These are phyloP conservation scores for Hyles lineata DNA, from an alignment of 2,888 invertebrate genomes.

Conservation along the genomic window DNA sequence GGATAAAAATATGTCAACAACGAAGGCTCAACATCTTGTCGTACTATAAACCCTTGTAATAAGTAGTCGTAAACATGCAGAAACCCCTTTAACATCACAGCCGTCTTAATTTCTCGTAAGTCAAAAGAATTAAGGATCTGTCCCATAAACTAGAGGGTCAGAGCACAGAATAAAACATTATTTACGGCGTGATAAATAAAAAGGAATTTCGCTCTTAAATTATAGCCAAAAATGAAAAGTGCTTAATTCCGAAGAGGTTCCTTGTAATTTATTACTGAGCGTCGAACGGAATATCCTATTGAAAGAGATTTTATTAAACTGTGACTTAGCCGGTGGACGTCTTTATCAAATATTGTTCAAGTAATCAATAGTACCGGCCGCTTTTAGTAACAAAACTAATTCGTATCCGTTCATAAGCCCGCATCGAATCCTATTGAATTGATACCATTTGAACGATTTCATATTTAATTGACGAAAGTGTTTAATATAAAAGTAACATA, in stretches of 20 bases:
- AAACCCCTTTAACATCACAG: slow-evolving; percentile 6
- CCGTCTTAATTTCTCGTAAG: slow-evolving; percentile 12
- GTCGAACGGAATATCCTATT: slow-evolving; percentile 46
- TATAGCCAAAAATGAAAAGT: slow-evolving; percentile 37
- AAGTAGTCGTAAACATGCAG: not conserved
- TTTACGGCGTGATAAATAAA: slow-evolving; percentile 24
- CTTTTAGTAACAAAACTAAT: slow-evolving; percentile 63
- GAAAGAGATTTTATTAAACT: slow-evolving; percentile 58
- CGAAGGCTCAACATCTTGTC: not conserved
- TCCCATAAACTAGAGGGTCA: slow-evolving; percentile 22
- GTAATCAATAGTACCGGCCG: slow-evolving; percentile 55
- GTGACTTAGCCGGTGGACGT: slow-evolving; percentile 48
- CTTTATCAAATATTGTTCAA: slow-evolving; percentile 58
- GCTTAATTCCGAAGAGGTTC: slow-evolving; percentile 38
- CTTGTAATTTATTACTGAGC: slow-evolving; percentile 45
- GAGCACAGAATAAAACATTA: slow-evolving; percentile 15
- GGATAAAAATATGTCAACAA: not conserved
- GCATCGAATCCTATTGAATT: slow-evolving; percentile 42
- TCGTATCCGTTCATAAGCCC: slow-evolving; percentile 63
- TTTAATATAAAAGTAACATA: not conserved
- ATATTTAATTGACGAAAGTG: slow-evolving; percentile 64
- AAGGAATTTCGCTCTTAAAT: slow-evolving; percentile 26
- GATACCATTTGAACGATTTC: slow-evolving; percentile 62
- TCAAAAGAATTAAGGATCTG: slow-evolving; percentile 13
- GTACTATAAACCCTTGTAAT: not conserved